These are phyloP conservation scores for Diorhabda carinulata DNA, from an alignment of 1,140 invertebrate species.

Conservation along the genomic window DNA sequence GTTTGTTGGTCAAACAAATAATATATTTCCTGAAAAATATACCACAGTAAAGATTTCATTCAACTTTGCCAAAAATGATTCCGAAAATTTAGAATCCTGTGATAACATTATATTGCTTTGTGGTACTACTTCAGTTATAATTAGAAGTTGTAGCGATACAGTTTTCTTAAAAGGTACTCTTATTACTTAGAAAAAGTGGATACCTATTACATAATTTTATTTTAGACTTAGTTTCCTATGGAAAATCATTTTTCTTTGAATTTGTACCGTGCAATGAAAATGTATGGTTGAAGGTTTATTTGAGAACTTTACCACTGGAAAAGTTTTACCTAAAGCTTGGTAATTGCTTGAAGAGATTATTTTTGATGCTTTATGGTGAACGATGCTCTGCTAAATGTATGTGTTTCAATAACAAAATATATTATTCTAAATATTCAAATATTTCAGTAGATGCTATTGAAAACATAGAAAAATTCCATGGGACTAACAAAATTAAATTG, in stretches of 20 bases:
- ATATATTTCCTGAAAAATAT: slow-evolving; percentile 8
- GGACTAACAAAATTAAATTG: slow-evolving; percentile 23
- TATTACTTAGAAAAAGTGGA: neutral
- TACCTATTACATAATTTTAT: neutral
- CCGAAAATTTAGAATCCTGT: neutral
- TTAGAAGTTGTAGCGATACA: slow-evolving; percentile 5
- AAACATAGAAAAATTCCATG: slow-evolving; percentile 20
- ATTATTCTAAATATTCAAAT: neutral
- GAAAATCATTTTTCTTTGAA: slow-evolving; percentile 12
- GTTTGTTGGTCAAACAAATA: slow-evolving; percentile 7
- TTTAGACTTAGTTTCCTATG: slow-evolving; percentile 7
- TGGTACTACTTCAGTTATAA: slow-evolving; percentile 6
- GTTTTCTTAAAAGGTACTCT: slow-evolving; percentile 13
- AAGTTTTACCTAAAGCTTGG: slow-evolving; percentile 32
- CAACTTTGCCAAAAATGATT: neutral
- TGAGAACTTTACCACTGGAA: slow-evolving; percentile 33
- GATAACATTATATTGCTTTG: slow-evolving; percentile 5
- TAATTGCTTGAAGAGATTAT: slow-evolving; percentile 31
- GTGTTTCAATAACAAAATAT: neutral
- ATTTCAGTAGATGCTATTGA: neutral
- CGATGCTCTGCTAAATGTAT: neutral
- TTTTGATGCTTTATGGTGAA: slow-evolving; percentile 24
- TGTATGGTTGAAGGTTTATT: slow-evolving; percentile 27
- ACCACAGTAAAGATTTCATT: slow-evolving; percentile 5
- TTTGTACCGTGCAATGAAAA: neutral